Evolutionary conservation across 2,797 vertebrate species (phyloP).

Genomic region (Falco berigora): DNA sequence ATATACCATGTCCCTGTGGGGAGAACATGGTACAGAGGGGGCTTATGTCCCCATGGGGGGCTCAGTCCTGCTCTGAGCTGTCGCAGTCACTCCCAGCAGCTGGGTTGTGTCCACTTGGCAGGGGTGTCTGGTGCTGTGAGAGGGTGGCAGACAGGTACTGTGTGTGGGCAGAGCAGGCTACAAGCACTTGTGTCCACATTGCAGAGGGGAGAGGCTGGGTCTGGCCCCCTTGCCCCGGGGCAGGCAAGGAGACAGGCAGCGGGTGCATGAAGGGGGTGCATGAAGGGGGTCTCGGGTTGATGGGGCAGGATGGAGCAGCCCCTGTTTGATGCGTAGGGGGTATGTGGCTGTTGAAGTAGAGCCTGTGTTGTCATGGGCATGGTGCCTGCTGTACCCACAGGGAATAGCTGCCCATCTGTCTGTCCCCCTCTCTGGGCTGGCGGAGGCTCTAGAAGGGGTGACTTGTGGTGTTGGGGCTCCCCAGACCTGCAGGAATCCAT

Average conservation of each 20-base stretch:
- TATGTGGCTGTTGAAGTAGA: neutral
- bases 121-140: neutral
- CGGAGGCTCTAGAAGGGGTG: neutral
- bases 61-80: neutral
- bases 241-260: accelerated
- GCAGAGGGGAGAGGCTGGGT: neutral
- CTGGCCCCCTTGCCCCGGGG: neutral
- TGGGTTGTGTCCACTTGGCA: neutral
- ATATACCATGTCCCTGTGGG: neutral
- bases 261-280: neutral
- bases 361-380: neutral
- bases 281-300: neutral
- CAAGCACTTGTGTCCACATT: neutral
- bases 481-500: neutral
- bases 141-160: neutral
- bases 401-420: neutral
- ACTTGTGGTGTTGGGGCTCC: neutral
- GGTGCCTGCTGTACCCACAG: neutral
- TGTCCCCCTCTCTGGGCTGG: neutral
- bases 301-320: neutral
- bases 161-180: neutral
- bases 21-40: neutral
- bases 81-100: neutral
- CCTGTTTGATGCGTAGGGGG: neutral
- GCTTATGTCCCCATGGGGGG: neutral